phyloP scores from a whole-genome alignment of 2,113 vertebrate species.

The Pluvianellus socialis region DNA sequence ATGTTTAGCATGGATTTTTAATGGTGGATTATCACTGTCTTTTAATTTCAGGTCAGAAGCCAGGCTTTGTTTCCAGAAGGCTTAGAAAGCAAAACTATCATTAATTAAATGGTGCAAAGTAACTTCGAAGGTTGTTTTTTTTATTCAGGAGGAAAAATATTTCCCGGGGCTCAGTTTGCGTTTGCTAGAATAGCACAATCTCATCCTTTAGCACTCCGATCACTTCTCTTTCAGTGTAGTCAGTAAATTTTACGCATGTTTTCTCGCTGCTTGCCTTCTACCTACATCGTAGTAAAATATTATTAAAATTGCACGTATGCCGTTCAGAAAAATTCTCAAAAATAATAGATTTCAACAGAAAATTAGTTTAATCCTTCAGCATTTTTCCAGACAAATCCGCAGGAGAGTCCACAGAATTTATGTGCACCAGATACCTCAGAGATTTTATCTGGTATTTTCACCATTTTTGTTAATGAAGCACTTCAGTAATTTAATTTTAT shows the following conservation, averaged over 20 bases:
- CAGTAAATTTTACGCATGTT: background rate
- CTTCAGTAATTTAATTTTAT: background rate
- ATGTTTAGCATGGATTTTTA: background rate
- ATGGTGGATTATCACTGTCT: background rate
- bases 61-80: background rate
- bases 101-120: background rate
- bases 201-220: background rate
- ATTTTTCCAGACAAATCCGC: background rate
- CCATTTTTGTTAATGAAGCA: background rate
- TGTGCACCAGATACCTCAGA: background rate
- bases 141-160: background rate
- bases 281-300: background rate
- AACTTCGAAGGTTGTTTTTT: background rate
- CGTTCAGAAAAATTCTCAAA: background rate
- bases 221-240: background rate
- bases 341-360: background rate
- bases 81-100: background rate
- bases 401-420: background rate
- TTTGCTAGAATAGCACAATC: background rate
- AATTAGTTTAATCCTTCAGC: background rate
- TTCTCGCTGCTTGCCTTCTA: background rate
- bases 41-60: background rate
- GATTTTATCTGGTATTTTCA: background rate
- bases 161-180: background rate
- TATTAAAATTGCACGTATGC: rapidly evolving